phyloP scores from a whole-genome alignment of 2,888 invertebrate species.

The Epirrhoe alternata region DNA sequence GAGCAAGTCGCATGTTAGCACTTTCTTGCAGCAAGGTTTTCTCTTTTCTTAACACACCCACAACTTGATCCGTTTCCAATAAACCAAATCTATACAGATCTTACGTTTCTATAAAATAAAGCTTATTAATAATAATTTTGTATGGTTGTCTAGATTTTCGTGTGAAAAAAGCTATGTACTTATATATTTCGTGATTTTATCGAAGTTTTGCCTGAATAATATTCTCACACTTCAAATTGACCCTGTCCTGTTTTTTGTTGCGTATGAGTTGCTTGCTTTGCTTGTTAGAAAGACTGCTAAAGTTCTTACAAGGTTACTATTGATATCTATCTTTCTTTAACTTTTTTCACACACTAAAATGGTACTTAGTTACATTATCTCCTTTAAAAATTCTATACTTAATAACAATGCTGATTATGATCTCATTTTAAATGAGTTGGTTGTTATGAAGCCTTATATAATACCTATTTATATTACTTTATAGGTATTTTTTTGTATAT shows the following conservation, averaged over 20 bases:
- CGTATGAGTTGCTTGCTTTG: slow-evolving; percentile 46
- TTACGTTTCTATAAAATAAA: not conserved
- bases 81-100: not conserved
- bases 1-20: not conserved
- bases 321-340: slow-evolving; percentile 23
- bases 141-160: slow-evolving; percentile 9
- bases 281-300: slow-evolving; percentile 53
- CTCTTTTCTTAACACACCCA: not conserved
- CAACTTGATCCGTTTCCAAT: not conserved
- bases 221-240: slow-evolving; percentile 72
- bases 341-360: not conserved
- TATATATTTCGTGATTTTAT: slow-evolving; percentile 46
- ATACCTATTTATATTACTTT: not conserved
- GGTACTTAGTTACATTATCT: not conserved
- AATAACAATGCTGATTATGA: not conserved
- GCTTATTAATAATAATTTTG: not conserved
- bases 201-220: slow-evolving; percentile 46
- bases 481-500: too few relatives aligned
- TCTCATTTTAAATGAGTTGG: slow-evolving; percentile 8
- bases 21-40: not conserved
- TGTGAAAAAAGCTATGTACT: slow-evolving; percentile 23
- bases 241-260: slow-evolving; percentile 66
- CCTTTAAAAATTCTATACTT: not conserved
- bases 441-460: slow-evolving; percentile 10
- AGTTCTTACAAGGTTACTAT: slow-evolving; percentile 49